Conservation (phyloP, 2,888 invertebrate species). For the Argyra leucocephala region DNA sequence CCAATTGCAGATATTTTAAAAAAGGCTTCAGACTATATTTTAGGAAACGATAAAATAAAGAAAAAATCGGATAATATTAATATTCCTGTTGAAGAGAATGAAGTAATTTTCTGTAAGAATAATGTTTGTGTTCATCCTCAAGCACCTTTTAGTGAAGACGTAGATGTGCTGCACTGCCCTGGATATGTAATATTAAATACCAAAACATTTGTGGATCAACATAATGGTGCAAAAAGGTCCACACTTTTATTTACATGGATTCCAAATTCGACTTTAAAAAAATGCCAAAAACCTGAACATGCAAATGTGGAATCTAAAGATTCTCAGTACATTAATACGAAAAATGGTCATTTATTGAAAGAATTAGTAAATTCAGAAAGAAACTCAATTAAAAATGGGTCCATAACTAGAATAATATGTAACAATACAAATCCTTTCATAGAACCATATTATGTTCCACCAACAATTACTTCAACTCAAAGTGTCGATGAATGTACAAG, state of each 20-base stretch:
- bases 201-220: slow-evolving; percentile 66
- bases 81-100: slow-evolving; percentile 66
- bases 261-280: slow-evolving; percentile 79
- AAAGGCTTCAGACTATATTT: slow-evolving; percentile 69
- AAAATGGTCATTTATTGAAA: slow-evolving; percentile 9
- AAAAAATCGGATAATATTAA: slow-evolving; percentile 50
- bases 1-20: slow-evolving; percentile 66
- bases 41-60: slow-evolving; percentile 57
- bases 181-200: slow-evolving; percentile 83
- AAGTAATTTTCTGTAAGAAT: slow-evolving; percentile 84
- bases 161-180: slow-evolving; percentile 81
- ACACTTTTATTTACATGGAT: slow-evolving; percentile 91
- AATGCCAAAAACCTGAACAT: slow-evolving; percentile 68
- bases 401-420: background rate
- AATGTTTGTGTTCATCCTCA: slow-evolving; percentile 96
- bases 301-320: slow-evolving; percentile 34
- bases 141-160: slow-evolving; percentile 67
- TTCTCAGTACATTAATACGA: background rate
- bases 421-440: slow-evolving; percentile 44
- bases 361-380: background rate
- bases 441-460: slow-evolving; percentile 32
- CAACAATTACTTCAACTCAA: slow-evolving; percentile 37
- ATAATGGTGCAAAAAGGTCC: slow-evolving; percentile 64
- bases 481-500: slow-evolving; percentile 48
- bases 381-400: background rate